A percentile compares a stretch with the other conserved stretches of the same genome.
Conservation (phyloP, 2,797 vertebrate species). For the Fratercula arctica region DNA sequence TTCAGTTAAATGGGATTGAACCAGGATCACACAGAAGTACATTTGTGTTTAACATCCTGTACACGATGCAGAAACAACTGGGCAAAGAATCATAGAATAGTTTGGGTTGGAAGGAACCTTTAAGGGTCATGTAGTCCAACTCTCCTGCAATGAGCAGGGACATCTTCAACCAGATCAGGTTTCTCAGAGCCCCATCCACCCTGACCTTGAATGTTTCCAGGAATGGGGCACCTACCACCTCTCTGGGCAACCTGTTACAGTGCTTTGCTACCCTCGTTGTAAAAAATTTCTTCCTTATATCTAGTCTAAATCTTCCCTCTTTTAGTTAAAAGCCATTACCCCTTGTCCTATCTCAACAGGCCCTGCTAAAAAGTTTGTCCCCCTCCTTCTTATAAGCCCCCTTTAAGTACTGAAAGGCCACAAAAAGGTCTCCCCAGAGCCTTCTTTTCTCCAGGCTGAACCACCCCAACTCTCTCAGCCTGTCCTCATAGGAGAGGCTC, state of each 20-base stretch:
- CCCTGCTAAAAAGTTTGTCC: background rate
- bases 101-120: background rate
- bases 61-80: fast-evolving
- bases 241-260: background rate
- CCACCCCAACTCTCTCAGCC: background rate
- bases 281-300: background rate
- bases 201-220: background rate
- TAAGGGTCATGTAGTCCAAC: background rate
- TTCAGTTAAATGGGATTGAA: background rate
- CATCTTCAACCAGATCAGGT: background rate
- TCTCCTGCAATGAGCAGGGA: background rate
- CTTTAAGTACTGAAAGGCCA: background rate
- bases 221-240: background rate
- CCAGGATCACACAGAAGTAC: background rate
- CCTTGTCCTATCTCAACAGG: background rate
- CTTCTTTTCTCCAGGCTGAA: background rate
- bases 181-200: background rate
- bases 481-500: background rate
- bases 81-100: background rate
- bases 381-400: background rate
- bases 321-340: background rate
- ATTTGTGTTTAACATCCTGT: background rate
- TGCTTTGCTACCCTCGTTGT: no score
- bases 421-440: background rate
- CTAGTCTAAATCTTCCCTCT: background rate